Base-by-base conservation (phyloP, 2,888 invertebrate species). In the Drosophila meridiana region DNA sequence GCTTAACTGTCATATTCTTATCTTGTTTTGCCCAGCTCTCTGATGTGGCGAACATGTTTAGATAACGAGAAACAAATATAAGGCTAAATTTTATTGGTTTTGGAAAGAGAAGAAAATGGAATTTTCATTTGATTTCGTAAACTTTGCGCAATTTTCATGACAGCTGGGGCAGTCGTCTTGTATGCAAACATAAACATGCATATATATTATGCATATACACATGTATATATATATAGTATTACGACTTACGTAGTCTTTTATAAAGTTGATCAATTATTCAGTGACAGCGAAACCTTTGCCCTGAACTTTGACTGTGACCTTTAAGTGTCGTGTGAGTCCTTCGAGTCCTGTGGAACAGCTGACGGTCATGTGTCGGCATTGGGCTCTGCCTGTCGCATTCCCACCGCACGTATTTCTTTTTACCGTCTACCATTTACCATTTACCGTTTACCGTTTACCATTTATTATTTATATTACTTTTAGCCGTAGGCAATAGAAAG, bases 221-320 rank as follows among this genome's bases (percentile, higher is more conserved):
- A 20, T 50, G 26, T 36, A 11, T n/a, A 28, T 32, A 32, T 32
- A 30, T 48, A 9, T 30, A 48, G 30, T 48, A 50, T 50, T 32
- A 43, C 36, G 26, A 26, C 36, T 47, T 55, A 64, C 50, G 20
- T 58, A 63, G 66, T 66, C 68, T 70, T 66, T 73, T 77, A 82
- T 66, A 66, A 85, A 78, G 58, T 78, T 72, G 69, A 84, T 85
- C 87, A 85, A 85, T 85, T 85, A 85, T 85, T 86, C 69, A 88
- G 70, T 68, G 73, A 70, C 76, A 76, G 52, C 42, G 52, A 52
- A 73, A 82, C 80, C 73, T 73, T 76, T 81, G 56, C 88, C 90
- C 78, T 85, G 90, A 86, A 88, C 90, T 87, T 82, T 57, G 56
- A 52, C 69, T 38, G 50, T 67, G 87, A 76, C 89, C 84, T 88